Percentiles rank a stretch among this genome's conserved stretches.
phyloP scores from a whole-genome alignment of 2,113 vertebrate species.

The Anguilla japonica region DNA sequence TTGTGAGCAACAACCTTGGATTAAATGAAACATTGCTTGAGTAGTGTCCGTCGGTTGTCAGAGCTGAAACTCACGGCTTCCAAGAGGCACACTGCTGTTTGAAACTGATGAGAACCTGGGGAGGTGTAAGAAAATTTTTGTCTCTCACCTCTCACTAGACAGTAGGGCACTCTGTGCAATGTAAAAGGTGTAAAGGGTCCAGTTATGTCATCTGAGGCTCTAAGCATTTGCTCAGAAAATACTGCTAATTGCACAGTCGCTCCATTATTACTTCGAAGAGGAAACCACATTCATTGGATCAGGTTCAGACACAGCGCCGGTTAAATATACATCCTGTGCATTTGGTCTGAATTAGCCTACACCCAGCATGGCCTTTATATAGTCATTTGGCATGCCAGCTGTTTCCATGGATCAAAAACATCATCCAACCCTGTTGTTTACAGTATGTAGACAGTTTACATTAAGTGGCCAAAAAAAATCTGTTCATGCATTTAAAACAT shows the following conservation, averaged over 20 bases:
- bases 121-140: background rate
- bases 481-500: background rate
- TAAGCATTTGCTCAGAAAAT: background rate
- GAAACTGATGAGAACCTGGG: too few relatives aligned
- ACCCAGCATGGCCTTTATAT: background rate
- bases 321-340: conserved; percentile 6
- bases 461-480: background rate
- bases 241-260: background rate
- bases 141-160: background rate
- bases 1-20: too few relatives aligned
- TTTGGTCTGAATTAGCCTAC: background rate
- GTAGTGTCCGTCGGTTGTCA: too few relatives aligned
- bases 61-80: too few relatives aligned
- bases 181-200: too few relatives aligned
- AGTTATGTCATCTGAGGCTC: background rate
- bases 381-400: background rate
- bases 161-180: too few relatives aligned
- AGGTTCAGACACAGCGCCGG: conserved; percentile 7
- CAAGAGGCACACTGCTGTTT: too few relatives aligned
- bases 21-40: too few relatives aligned
- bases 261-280: conserved; percentile 11
- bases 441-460: background rate
- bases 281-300: conserved; percentile 8
- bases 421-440: background rate
- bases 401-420: conserved; percentile 12